Evolutionary conservation across 92 coral and sea anemone genomes (phyloP), one percentile per base, ranked within the genome.

Genomic region (Heteractis magnifica): DNA sequence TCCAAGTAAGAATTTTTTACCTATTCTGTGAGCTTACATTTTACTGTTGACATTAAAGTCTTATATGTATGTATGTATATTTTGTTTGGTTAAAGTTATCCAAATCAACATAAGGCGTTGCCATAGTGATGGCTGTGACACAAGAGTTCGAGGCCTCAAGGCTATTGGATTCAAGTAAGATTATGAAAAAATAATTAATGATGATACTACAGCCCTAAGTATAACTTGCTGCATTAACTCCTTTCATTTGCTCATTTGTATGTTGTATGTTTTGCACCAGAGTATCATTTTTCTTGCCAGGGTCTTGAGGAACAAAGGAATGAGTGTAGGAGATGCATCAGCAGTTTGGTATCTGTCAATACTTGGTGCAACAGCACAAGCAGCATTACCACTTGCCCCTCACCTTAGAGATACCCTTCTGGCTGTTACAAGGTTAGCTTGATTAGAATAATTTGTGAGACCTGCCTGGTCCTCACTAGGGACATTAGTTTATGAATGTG

Each of bases 91-190:
- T 82, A n/a, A 72, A 96, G 99, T 94, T 44, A 90, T 96, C 65
- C 99, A 96, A 84, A 87, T 96, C 52, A 96, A 94, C 81, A 91
- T 92, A 65, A 79, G 93, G 26, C 89, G 99, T 59, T 96, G 99
- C 78, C 99, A 96, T 72, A 96, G 99, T 86, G 99, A 96, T 92
- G 99, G 99, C 48, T 96, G 99, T 84, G 99, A 96, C 74, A 96
- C 99, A 55, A 96, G 99, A 80, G 86, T 96, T 52, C 90, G 97
- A 62, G 99, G 99, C 51, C 94, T 96, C 49, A 94, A 96, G 85
- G 99, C 98, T 21, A 91, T 96, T 44, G 99, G 99, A 12, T 96
- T 94, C 95, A 90, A 94, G 99, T 96, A 71, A 82, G 88, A 50
- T 49, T 34, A 2, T 34, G 52, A 11, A 55, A 9, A 5, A n/a